Conservation (phyloP, 2,797 vertebrate species). For the Hapalemur alaotrensis region DNA sequence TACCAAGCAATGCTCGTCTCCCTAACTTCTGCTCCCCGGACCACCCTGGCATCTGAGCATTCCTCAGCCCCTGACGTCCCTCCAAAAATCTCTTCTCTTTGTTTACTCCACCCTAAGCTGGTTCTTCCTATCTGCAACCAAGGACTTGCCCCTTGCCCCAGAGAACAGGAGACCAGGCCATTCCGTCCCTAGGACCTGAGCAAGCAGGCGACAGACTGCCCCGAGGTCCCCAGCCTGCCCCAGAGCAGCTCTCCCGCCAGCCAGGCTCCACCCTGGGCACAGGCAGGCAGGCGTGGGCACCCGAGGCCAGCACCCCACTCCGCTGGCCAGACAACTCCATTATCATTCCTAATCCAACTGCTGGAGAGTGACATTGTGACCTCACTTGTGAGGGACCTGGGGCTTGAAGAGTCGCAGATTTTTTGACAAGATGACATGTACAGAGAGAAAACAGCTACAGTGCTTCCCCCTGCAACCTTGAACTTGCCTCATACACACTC, state of each 20-base stretch:
- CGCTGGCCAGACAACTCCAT: neutral
- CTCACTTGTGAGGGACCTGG: neutral
- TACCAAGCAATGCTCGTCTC: neutral
- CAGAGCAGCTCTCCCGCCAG: neutral
- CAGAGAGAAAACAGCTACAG: neutral
- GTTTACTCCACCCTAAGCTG: neutral
- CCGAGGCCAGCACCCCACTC: neutral
- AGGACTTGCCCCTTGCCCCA: neutral
- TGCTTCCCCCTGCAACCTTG: neutral
- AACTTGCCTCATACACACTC: neutral
- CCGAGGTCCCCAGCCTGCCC: neutral
- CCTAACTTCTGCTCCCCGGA: neutral
- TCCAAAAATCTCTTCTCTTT: neutral
- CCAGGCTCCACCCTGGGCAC: neutral
- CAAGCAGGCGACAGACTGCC: neutral
- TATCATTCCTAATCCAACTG: neutral
- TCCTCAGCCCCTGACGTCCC: neutral
- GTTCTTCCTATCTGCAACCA: neutral
- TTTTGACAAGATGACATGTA: conserved; percentile 45
- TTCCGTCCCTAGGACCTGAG: neutral
- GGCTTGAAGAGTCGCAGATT: neutral
- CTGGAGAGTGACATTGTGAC: neutral
- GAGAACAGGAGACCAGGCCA: neutral
- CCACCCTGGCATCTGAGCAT: neutral
- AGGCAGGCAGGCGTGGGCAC: neutral